A percentile compares a stretch with the other conserved stretches of the same genome.
phyloP scores from a whole-genome alignment of 2,797 vertebrate species.

The Passerculus sandwichensis region DNA sequence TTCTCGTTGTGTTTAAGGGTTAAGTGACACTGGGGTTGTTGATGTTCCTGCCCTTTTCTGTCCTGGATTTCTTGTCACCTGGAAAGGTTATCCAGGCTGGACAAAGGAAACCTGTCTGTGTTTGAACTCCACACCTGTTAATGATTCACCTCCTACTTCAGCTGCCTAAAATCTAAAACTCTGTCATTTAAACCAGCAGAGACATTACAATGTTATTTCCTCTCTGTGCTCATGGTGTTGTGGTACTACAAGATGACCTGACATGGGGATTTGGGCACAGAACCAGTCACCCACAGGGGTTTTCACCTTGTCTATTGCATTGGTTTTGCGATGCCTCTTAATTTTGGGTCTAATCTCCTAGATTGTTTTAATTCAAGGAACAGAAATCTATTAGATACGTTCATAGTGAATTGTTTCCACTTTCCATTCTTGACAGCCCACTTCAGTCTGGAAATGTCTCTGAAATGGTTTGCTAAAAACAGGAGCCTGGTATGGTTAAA shows the following conservation, averaged over 20 bases:
- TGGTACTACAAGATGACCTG: too few relatives aligned
- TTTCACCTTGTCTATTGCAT: neutral
- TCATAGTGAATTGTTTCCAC: neutral
- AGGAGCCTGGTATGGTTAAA: neutral
- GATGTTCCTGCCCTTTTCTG: neutral
- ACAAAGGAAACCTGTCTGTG: rapidly evolving
- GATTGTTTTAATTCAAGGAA: neutral
- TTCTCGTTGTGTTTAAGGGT: neutral
- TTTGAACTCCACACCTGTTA: neutral
- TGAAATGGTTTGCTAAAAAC: neutral
- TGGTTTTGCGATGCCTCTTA: neutral
- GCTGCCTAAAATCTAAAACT: neutral
- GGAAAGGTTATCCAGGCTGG: neutral
- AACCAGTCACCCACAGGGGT: neutral
- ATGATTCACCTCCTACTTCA: neutral
- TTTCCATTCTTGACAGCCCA: neutral
- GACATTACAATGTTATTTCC: neutral
- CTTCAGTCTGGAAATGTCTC: neutral
- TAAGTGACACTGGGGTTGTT: neutral
- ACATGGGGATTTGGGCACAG: neutral
- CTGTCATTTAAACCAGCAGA: neutral
- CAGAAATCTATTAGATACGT: neutral
- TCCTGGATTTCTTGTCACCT: neutral
- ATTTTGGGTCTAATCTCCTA: neutral
- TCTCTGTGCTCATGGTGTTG: neutral